Evolutionary conservation across 2,113 vertebrate genomes (phyloP).

Genomic region (Mesocricetus auratus): DNA sequence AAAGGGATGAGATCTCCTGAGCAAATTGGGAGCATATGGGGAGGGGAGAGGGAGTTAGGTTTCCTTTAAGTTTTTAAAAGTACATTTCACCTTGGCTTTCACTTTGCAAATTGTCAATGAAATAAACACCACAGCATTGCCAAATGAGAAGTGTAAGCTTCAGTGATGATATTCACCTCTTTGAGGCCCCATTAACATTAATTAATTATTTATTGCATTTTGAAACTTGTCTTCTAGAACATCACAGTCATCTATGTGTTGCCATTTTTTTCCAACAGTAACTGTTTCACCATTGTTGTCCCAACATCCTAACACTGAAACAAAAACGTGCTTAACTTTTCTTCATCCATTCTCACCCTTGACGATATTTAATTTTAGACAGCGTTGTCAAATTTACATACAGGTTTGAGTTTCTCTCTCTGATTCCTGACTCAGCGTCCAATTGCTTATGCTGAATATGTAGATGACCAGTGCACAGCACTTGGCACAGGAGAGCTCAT

Average conservation of each 20-base stretch:
- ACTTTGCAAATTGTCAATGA: background rate
- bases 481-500: background rate
- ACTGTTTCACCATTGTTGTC: background rate
- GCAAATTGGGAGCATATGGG: no score
- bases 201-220: background rate
- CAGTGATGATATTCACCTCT: background rate
- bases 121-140: background rate
- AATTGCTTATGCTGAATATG: background rate
- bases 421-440: background rate
- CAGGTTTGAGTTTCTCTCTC: background rate
- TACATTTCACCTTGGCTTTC: background rate
- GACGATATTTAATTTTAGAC: background rate
- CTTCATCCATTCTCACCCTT: background rate
- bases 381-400: background rate
- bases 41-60: no score
- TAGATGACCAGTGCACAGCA: background rate
- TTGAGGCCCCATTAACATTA: background rate
- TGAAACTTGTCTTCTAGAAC: background rate
- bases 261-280: background rate
- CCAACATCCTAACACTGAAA: background rate
- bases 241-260: background rate
- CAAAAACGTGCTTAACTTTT: background rate
- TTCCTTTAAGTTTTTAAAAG: background rate
- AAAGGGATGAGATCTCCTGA: no score
- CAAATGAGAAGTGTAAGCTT: background rate